A percentile compares a stretch with the other conserved stretches of the same genome.
Conservation (phyloP, 2,113 vertebrate species). For the Scophthalmus maximus region DNA sequence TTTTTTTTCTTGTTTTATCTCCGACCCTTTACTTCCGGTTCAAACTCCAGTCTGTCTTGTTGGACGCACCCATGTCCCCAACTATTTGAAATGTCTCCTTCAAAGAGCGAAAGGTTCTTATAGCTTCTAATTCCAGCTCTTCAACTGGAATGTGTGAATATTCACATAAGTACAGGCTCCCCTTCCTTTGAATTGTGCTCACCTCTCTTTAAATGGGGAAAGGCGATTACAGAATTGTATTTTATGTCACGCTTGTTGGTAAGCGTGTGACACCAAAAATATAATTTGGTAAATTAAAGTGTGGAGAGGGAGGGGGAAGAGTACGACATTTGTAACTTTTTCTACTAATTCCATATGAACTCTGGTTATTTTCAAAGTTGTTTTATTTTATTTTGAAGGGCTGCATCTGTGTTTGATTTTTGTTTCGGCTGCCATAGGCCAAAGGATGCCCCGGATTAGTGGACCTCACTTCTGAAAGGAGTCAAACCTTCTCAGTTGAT, state of each 20-base stretch:
- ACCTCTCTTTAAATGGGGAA: too few relatives aligned
- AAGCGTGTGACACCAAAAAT: background rate
- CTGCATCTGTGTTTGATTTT: background rate
- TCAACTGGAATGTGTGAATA: background rate
- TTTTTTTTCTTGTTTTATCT: too few relatives aligned
- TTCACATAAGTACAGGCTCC: too few relatives aligned
- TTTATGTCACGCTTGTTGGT: too few relatives aligned
- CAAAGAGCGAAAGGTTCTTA: background rate
- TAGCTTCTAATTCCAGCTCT: background rate
- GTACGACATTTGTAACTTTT: too few relatives aligned
- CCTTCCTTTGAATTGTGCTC: too few relatives aligned
- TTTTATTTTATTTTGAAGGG: background rate
- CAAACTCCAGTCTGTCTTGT: background rate
- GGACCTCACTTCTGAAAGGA: background rate
- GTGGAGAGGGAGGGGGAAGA: background rate
- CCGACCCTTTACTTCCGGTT: constrained; percentile 6
- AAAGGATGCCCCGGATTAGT: background rate
- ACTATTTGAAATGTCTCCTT: constrained; percentile 1
- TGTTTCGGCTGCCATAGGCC: background rate
- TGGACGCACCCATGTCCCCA: background rate
- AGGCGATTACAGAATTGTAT: too few relatives aligned
- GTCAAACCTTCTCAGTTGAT: background rate
- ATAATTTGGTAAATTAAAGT: background rate
- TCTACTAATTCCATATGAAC: too few relatives aligned
- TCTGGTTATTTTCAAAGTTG: background rate